Evolutionary conservation across 1,140 invertebrate genomes (phyloP), one percentile per base, ranked within the genome.

Genomic region (Pissodes strobi): DNA sequence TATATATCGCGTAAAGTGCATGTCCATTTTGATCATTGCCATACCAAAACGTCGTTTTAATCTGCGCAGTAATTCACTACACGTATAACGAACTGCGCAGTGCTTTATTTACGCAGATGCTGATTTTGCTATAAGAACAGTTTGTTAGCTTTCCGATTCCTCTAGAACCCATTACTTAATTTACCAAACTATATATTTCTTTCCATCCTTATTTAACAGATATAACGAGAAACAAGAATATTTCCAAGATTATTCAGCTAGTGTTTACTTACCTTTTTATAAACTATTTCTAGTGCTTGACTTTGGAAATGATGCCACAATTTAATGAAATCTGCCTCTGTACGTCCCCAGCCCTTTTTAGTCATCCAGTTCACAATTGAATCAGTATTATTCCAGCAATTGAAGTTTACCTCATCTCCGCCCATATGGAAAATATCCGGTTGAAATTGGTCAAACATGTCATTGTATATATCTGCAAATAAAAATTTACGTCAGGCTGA

Each of bases 341-440:
- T 67, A 39, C 85, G 71, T 62, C 78, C 76, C 86, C 87, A 87
- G 4, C 83, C 79, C 70, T 86, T 79, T 1, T 82, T 78, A 48
- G 76, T 34, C 88, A 94, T 91, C 85, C 88, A 92, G 2, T 86
- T 74, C 34, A 80, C 82, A 67, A 94, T 89, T 13, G 79, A 77
- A 5, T 76, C 68, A 0, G 86, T 88, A 1, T 85, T 83, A 69
- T 90, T 91, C 92, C 92, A 95, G 72, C 92, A 94, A 22, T 80
- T 78, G 15, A 84, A 72, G 61, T 82, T 79, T 1, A 86, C 90
- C 74, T 95, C 92, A 72, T 94, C 92, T 0, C 92, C 92, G 18
- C 92, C 92, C 90, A 94, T 93, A 71, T 95, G 92, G 76, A 94
- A 94, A 0, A 94, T 79, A 70, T 92, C 90, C 0, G 89, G 85